Conservation (phyloP, 2,113 vertebrate species). For the Zosterops pallidus region DNA sequence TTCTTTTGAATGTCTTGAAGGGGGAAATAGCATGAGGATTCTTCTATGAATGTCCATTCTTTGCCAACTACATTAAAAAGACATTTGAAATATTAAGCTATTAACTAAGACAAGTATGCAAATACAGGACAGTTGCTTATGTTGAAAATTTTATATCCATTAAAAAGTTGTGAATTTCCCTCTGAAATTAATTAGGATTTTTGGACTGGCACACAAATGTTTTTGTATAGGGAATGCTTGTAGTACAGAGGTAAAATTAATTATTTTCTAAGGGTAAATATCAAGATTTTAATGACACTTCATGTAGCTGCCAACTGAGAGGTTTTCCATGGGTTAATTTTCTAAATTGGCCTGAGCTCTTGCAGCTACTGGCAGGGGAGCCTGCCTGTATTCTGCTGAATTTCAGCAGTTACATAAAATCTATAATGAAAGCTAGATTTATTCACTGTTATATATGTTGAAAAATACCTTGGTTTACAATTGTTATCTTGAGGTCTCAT, state of each 20-base stretch:
- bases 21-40: background rate
- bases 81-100: background rate
- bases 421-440: background rate
- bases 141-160: background rate
- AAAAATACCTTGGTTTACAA: background rate
- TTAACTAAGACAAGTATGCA: background rate
- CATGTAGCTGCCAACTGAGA: background rate
- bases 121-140: background rate
- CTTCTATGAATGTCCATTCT: background rate
- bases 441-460: background rate
- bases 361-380: background rate
- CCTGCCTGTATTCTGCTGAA: background rate
- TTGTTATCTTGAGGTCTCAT: background rate
- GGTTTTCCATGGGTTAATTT: background rate
- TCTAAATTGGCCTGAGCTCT: background rate
- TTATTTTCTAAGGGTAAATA: constrained; percentile 39
- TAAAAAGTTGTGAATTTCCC: constrained; percentile 4
- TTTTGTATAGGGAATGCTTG: background rate
- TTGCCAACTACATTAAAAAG: background rate
- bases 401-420: background rate
- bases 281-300: background rate
- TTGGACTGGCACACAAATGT: background rate
- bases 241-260: background rate
- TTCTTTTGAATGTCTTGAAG: background rate
- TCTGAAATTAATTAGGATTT: constrained; percentile 45